Percentiles rank a stretch among this genome's conserved stretches.
Conservation (phyloP, 2,888 invertebrate species). For the Eupeodes latifasciatus region DNA sequence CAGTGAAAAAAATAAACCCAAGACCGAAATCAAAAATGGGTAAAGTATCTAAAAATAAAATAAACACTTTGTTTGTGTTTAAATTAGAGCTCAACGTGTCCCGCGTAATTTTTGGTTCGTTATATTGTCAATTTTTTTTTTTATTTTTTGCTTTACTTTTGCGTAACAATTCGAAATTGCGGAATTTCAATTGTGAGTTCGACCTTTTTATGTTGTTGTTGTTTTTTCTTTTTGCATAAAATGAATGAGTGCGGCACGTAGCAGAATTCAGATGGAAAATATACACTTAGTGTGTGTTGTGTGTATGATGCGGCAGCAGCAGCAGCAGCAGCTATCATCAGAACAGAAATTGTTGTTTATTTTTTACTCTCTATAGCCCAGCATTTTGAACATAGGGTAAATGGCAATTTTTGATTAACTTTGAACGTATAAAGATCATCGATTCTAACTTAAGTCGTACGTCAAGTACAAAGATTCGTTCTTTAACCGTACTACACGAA, state of each 20-base stretch:
- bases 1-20: not conserved
- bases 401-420: not conserved
- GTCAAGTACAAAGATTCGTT: too few species aligned
- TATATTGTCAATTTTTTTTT: conserved; percentile 29
- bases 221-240: conserved; percentile 45
- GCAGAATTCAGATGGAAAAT: conserved; percentile 37
- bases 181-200: conserved; percentile 59
- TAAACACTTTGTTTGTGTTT: conserved; percentile 72
- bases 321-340: conserved; percentile 8
- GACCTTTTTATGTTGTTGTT: conserved; percentile 4
- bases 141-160: conserved; percentile 41
- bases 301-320: conserved; percentile 28
- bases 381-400: conserved; percentile 20
- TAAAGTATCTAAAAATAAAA: conserved; percentile 74
- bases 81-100: conserved; percentile 74
- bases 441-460: too few species aligned
- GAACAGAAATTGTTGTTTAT: conserved; percentile 45
- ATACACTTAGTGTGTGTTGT: conserved; percentile 24
- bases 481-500: too few species aligned
- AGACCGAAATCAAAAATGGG: conserved; percentile 62
- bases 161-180: conserved; percentile 69
- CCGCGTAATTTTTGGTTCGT: conserved; percentile 54
- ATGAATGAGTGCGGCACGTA: conserved; percentile 51
- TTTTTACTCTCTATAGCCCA: not conserved
- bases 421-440: not conserved